phyloP scores from a whole-genome alignment of 2,797 vertebrate species.

The Trachops cirrhosus region DNA sequence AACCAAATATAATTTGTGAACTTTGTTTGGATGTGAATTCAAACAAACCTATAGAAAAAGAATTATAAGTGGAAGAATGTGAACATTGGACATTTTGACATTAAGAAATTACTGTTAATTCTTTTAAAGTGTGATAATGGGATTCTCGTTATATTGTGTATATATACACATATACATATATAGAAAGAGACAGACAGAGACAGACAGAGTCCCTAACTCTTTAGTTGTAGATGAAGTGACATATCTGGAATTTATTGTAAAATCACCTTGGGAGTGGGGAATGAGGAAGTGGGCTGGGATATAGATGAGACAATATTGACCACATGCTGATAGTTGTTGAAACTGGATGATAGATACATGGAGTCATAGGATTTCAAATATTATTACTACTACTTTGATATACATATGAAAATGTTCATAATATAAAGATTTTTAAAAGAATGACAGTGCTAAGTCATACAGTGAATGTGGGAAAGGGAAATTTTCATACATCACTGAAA shows the following conservation, averaged over 20 bases:
- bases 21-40: background rate
- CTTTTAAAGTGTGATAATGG: constrained; percentile 5
- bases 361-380: background rate
- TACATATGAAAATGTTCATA: background rate
- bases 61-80: background rate
- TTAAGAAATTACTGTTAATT: constrained; percentile 23
- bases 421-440: constrained; percentile 13
- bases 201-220: background rate
- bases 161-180: background rate
- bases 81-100: constrained; percentile 7
- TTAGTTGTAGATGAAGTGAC: background rate
- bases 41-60: background rate
- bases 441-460: background rate
- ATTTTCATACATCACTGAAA: background rate
- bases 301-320: background rate
- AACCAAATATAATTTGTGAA: constrained; percentile 5
- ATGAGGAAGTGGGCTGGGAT: background rate
- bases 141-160: background rate
- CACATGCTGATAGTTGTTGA: background rate
- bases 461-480: background rate
- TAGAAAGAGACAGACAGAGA: background rate
- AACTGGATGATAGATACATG: background rate
- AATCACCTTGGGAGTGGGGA: background rate
- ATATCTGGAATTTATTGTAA: background rate
- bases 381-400: background rate